phyloP scores from a whole-genome alignment of 2,888 invertebrate species.

The Microctonus hyperodae region DNA sequence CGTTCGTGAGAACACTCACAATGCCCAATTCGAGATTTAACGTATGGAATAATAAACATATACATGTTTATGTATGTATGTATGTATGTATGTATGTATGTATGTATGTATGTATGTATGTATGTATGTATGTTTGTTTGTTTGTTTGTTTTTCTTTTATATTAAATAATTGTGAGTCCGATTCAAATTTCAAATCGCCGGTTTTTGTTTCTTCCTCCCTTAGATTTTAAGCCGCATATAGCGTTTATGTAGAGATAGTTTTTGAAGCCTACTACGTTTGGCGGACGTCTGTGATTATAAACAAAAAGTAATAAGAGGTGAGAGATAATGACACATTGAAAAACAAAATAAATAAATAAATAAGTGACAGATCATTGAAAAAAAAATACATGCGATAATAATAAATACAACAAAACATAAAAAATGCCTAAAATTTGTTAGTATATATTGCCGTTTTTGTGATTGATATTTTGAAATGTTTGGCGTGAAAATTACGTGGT shows the following conservation, averaged over 20 bases:
- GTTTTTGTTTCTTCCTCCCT: constrained; percentile 27
- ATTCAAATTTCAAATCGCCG: constrained; percentile 24
- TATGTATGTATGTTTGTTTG: neutral
- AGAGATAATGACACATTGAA: constrained; percentile 35
- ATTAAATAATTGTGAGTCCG: constrained; percentile 23
- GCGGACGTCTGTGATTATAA: constrained; percentile 53
- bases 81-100: no score
- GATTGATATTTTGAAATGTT: neutral
- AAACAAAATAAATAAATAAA: constrained; percentile 31
- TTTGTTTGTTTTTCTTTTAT: neutral
- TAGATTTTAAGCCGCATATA: constrained; percentile 39
- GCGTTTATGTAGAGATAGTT: constrained; percentile 44
- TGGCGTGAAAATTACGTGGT: neutral
- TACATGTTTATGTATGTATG: neutral
- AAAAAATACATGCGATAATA: neutral
- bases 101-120: no score
- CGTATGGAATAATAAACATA: neutral
- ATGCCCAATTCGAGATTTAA: neutral
- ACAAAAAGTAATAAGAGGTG: constrained; percentile 36
- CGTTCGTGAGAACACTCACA: neutral
- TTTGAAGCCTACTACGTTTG: constrained; percentile 51
- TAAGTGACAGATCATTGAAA: constrained; percentile 5
- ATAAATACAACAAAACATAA: neutral
- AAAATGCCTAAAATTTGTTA: neutral
- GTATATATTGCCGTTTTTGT: constrained; percentile 8